Evolutionary conservation across 92 coral and sea anemone species (phyloP).

Genomic region (Palythoa grandiflora): DNA sequence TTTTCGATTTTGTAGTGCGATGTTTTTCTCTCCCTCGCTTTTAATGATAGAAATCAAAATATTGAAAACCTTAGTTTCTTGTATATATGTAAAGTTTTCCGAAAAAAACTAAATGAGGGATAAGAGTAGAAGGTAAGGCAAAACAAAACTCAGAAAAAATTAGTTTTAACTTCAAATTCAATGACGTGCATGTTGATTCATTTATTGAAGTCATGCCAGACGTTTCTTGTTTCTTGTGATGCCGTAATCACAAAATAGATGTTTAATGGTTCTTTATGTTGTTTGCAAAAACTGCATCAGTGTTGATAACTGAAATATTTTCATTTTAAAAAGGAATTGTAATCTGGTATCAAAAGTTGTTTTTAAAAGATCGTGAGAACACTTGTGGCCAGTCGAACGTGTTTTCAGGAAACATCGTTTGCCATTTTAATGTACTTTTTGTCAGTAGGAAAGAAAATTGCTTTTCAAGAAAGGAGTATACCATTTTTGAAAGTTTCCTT

Average conservation of each 20-base stretch:
- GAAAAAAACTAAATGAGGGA: neutral
- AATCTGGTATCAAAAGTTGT: neutral
- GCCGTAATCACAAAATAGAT: neutral
- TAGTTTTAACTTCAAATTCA: neutral
- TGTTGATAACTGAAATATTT: neutral
- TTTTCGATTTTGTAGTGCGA: neutral
- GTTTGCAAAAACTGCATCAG: neutral
- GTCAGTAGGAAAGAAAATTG: neutral
- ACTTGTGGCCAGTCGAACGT: neutral
- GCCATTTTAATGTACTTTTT: neutral
- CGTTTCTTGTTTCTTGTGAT: neutral
- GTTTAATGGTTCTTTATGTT: too few relatives aligned
- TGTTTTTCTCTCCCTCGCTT: neutral
- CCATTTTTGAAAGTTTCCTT: neutral
- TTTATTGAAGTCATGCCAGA: neutral
- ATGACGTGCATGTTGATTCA: neutral
- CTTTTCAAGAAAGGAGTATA: neutral
- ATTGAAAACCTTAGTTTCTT: neutral
- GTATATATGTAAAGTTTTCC: neutral
- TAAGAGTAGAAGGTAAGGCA: neutral
- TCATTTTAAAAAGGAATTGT: conserved; percentile 7
- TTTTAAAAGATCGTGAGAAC: neutral
- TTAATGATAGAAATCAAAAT: neutral
- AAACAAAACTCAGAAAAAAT: neutral
- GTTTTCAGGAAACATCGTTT: neutral